Base-by-base conservation (phyloP, 2,797 vertebrate genomes). In the Acanthurus leucopareius region DNA sequence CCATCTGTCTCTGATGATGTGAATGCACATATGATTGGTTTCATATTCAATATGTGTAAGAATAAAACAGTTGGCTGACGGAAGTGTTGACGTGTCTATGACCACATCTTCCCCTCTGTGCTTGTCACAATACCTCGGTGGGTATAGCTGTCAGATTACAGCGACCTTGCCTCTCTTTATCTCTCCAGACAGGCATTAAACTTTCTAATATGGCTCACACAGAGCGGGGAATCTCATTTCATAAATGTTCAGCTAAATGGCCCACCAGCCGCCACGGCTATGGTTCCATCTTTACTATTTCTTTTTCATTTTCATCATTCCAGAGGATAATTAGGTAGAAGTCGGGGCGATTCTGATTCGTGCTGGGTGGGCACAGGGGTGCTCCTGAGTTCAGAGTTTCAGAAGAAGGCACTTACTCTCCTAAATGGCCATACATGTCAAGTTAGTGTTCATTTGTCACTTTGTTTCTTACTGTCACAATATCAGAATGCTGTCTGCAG, bases 141-240 rank as follows among this genome's bases (percentile, higher is more conserved):
- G 11, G 8, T 74, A 69, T 75, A 82, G 79, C 52, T 45, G 73
- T 63, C 75, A 86, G 72, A 89, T 88, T 78, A 88, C 63, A 62
- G 45, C 22, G 57, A 82, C 85, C 77, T 85, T 75, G 59, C 68
- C 69, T 79, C 71, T 59, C 64, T 81, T 82, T 84, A 83, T 80
- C 79, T 83, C 75, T 74, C 78, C 77, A 90, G 88, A 82, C 88
- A 76, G 71, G 54, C 81, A 86, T 89, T 92, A 85, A 79, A 79
- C 77, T 82, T 86, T 86, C 74, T 88, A 88, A 89, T 89, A 76
- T 9, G 69, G 51, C 76, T 84, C 66, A 67, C 57, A 75, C 72
- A 1, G 49, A 71, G 80, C 45, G 2, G 19, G 54, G 35, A 51
- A 62, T 89, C 77, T 86, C 77, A 85, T 88, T 89, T 89, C 78